Conservation (phyloP, 2,797 vertebrate species). For the Smutsia gigantea region DNA sequence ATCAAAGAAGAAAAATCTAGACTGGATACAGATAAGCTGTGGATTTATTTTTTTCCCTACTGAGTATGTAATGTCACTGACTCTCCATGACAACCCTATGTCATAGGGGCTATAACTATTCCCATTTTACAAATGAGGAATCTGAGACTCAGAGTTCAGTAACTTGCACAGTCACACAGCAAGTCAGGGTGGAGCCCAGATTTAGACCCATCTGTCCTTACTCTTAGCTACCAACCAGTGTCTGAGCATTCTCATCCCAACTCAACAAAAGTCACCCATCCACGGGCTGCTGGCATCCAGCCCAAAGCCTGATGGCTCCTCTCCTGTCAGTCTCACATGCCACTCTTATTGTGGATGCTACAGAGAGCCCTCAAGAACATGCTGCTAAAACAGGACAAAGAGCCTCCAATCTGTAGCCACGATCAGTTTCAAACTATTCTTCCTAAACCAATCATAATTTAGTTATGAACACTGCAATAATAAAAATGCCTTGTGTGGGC, state of each 20-base stretch:
- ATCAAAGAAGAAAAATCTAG: conserved; percentile 1
- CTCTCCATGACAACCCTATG: conserved; percentile 27
- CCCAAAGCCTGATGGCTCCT: background rate
- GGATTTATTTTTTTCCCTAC: conserved; percentile 28
- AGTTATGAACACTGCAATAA: background rate
- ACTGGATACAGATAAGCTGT: background rate
- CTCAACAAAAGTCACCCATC: background rate
- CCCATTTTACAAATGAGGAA: conserved; percentile 49
- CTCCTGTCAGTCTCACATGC: background rate
- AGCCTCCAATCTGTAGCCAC: background rate
- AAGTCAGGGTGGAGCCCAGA: background rate
- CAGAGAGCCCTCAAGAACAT: background rate
- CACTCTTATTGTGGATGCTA: background rate
- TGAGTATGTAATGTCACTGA: conserved; percentile 4
- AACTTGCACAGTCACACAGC: background rate
- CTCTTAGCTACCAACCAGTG: background rate
- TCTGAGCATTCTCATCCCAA: background rate
- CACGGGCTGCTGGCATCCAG: background rate
- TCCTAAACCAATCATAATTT: background rate
- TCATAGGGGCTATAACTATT: conserved; percentile 45
- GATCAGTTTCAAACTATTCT: background rate
- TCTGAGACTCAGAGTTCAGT: conserved; percentile 20
- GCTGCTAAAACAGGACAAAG: background rate
- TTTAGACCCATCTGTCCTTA: background rate
- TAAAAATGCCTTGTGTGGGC: background rate